Evolutionary conservation across 2,888 invertebrate genomes (phyloP), one percentile per base, ranked within the genome.

Genomic region (Meteorus cinctellus): DNA sequence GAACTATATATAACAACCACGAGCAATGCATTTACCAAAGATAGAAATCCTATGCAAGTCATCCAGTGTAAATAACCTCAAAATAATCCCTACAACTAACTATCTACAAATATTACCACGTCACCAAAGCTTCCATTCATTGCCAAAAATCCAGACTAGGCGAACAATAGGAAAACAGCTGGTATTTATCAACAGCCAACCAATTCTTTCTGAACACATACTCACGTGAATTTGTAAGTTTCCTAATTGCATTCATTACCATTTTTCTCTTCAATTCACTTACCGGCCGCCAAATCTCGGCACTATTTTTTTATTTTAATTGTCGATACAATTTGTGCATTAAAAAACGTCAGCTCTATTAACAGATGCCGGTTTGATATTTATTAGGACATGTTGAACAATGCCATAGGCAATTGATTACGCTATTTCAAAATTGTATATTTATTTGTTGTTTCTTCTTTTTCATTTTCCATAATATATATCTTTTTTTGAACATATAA

Each of bases 51-150:
- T 19, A 55, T 55, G 60, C 60, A 48, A 27, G 27, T 60, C 60
- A 48, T 29, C 45, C 27, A 27, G 1, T 24, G 48, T 16, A 48
- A 45, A 72, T 72, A 72, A 72, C 72, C 72, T 72, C 51, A 34
- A 36, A 65, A 36, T 29, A 19, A 12, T 48, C 29, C n/a, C 4
- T 14, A 59, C 6, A 67, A 48, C 34, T 31, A 41, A 41, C 41
- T 41, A 41, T 12, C 34, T 34, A 34, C 34, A 34, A 63, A 27
- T 59, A 60, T 74, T 74, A 67, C 68, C 68, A 74, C 67, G 74
- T 74, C 74, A 74, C 34, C 74, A 45, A 36, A 12, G 62, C 29
- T 65, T 51, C 14, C 19, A 10, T 27, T 19, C 55, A 27, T 48
- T 41, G 12, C 31, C 31, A 41, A 12, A 41, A 41, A 34, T 14